A percentile compares a stretch with the other conserved stretches of the same genome.
Conservation (phyloP, 53 echinoderm and acorn worm species). For the Echinarachnius parma region DNA sequence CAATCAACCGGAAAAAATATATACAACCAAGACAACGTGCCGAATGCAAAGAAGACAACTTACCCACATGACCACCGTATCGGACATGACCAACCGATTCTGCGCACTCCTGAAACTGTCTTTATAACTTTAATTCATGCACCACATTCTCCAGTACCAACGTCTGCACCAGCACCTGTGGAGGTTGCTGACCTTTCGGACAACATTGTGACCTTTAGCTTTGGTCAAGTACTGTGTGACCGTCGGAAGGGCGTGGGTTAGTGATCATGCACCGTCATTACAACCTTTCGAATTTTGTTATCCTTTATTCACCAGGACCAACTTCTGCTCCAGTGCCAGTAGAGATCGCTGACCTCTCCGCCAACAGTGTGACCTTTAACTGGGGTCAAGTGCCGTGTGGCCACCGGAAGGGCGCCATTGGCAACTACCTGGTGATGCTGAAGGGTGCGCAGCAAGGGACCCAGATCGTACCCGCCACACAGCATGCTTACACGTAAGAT, state of each 20-base stretch:
- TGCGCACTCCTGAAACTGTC: too few species aligned
- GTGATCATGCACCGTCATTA: too few species aligned
- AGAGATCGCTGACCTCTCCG: constrained; percentile 24
- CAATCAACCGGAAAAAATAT: too few species aligned
- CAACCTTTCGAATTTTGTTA: too few species aligned
- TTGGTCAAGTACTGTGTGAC: constrained; percentile 32
- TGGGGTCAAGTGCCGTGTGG: constrained; percentile 41
- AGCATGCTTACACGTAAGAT: constrained; percentile 30
- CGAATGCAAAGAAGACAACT: too few species aligned
- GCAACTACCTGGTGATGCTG: constrained; percentile 37
- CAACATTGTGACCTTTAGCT: constrained; percentile 6
- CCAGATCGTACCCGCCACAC: constrained; percentile 23
- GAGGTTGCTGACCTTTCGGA: constrained; percentile 22
- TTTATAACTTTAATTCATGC: too few species aligned
- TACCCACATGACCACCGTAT: too few species aligned
- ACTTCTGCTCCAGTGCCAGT: constrained; percentile 14
- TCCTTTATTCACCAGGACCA: not conserved
- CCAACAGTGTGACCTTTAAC: constrained; percentile 4
- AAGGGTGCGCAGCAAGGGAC: constrained; percentile 25
- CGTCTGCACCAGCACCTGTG: constrained; percentile 14
- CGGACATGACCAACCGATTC: too few species aligned
- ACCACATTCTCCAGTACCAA: constrained; percentile 10
- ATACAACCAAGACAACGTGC: too few species aligned
- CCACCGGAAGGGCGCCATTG: constrained; percentile 21
- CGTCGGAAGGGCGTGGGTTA: constrained; percentile 27